Conservation (phyloP, 2,113 vertebrate species). For the Henicopernis longicauda region DNA sequence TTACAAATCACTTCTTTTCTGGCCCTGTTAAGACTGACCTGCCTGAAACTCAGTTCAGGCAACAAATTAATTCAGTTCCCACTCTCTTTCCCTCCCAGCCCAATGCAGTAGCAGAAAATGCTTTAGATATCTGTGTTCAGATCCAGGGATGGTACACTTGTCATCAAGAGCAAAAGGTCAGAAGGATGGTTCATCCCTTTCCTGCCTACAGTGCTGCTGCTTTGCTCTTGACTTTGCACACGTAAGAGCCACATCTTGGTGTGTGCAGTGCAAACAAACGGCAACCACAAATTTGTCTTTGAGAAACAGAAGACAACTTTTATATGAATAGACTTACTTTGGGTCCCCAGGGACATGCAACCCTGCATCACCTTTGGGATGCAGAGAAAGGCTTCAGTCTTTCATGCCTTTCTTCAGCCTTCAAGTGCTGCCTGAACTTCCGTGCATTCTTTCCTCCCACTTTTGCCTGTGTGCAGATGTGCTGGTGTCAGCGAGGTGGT, state of each 20-base stretch:
- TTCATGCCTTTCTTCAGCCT: accelerated
- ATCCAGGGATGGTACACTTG: background rate
- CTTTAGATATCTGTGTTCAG: background rate
- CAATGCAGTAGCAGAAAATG: background rate
- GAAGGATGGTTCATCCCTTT: background rate
- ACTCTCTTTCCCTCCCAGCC: background rate
- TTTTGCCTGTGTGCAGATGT: background rate
- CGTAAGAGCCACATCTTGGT: accelerated
- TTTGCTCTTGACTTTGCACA: background rate
- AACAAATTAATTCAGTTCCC: background rate
- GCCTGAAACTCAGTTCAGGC: background rate
- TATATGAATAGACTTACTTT: background rate
- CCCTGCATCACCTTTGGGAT: background rate
- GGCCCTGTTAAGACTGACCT: background rate
- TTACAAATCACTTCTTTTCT: background rate
- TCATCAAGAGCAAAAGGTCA: background rate
- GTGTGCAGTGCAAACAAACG: background rate
- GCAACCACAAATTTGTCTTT: background rate
- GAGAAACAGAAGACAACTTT: background rate
- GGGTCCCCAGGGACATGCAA: background rate
- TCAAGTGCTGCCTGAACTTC: background rate
- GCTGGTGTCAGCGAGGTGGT: background rate
- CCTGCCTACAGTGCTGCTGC: background rate
- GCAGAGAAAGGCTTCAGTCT: background rate
- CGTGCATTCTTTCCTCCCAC: background rate